These are phyloP conservation scores for Drosophila willistoni DNA, from an alignment of 1,140 invertebrate genomes.

Conservation along the genomic window DNA sequence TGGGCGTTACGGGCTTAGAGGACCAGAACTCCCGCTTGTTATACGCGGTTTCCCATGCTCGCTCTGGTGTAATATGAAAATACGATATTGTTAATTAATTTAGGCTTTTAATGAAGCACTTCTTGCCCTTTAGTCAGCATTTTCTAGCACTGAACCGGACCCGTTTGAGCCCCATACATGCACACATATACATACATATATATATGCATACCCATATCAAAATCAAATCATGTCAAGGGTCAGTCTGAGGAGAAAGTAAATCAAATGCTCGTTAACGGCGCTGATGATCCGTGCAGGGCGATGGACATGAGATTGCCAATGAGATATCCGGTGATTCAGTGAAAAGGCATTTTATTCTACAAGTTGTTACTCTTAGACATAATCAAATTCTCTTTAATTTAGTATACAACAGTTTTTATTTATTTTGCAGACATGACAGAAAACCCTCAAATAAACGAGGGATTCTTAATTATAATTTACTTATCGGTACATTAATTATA, in stretches of 20 bases:
- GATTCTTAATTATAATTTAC: too few species aligned
- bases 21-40: slow-evolving; percentile 21
- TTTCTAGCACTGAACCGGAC: slow-evolving; percentile 28
- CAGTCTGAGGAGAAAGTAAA: slow-evolving; percentile 52
- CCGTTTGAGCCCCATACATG: background rate
- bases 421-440: too few species aligned
- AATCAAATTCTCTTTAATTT: slow-evolving; percentile 3
- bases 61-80: slow-evolving; percentile 57
- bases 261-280: slow-evolving; percentile 58
- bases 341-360: background rate
- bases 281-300: slow-evolving; percentile 5
- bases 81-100: slow-evolving; percentile 80
- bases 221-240: slow-evolving; percentile 60
- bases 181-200: too few species aligned
- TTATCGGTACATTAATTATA: too few species aligned
- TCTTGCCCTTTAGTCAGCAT: slow-evolving; percentile 52
- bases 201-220: slow-evolving; percentile 58
- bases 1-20: slow-evolving; percentile 30
- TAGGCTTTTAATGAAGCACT: slow-evolving; percentile 64
- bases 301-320: slow-evolving; percentile 4
- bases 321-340: slow-evolving; percentile 6
- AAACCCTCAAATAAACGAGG: background rate
- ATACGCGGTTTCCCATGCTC: slow-evolving; percentile 40
- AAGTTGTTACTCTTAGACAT: background rate
- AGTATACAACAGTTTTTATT: background rate